A percentile compares a stretch with the other conserved stretches of the same genome.
These are phyloP conservation scores for Notarius lentiginosus DNA, from an alignment of 2,113 vertebrate genomes.

Conservation along the genomic window DNA sequence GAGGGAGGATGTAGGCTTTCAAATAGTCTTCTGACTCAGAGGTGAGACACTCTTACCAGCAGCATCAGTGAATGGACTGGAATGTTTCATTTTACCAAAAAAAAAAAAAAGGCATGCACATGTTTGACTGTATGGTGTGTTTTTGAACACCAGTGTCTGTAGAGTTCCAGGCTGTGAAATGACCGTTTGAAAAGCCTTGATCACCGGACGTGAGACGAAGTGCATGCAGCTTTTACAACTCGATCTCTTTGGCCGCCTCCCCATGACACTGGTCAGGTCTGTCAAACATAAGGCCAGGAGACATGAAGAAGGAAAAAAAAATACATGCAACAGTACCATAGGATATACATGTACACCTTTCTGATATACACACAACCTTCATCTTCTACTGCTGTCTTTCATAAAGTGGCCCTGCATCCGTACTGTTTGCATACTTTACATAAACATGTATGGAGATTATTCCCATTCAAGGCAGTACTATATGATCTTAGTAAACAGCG, in stretches of 20 bases:
- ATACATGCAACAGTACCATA: constrained; percentile 67
- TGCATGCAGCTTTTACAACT: constrained; percentile 52
- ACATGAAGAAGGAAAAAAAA: constrained; percentile 48
- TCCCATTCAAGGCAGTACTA: constrained; percentile 61
- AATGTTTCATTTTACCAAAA: neutral
- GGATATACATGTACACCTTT: neutral
- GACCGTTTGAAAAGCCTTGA: constrained; percentile 57
- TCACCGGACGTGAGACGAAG: neutral
- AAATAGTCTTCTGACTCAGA: constrained; percentile 27
- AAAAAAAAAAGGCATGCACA: neutral
- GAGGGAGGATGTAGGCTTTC: neutral
- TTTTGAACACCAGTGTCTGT: neutral
- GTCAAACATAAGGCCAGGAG: constrained; percentile 54
- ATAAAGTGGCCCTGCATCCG: constrained; percentile 54
- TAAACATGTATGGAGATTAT: constrained; percentile 50
- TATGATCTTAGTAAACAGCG: constrained; percentile 51
- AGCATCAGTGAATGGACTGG: constrained; percentile 29
- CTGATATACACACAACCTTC: constrained; percentile 54
- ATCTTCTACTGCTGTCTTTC: constrained; percentile 56
- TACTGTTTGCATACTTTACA: constrained; percentile 51
- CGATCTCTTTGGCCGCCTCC: constrained; percentile 57
- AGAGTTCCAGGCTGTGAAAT: constrained; percentile 47
- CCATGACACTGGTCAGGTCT: constrained; percentile 58
- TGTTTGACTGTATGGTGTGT: neutral
- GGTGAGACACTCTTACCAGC: constrained; percentile 30